phyloP scores from a whole-genome alignment of 2,888 invertebrate species.

The Drosophila melanosoma region DNA sequence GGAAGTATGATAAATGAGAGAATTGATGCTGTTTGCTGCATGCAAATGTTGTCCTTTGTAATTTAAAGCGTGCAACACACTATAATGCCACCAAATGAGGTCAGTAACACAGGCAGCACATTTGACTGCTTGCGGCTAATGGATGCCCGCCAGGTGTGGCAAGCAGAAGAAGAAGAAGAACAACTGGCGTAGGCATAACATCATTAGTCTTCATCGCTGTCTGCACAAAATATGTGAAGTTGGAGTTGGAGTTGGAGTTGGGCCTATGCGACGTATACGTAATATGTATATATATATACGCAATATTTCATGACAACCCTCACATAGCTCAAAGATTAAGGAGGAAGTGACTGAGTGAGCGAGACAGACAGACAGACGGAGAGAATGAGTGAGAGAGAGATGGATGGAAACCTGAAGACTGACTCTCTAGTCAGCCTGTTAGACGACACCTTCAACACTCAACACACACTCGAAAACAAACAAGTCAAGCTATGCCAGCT shows the following conservation, averaged over 20 bases:
- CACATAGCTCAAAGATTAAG: conserved; percentile 10
- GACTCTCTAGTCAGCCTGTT: conserved; percentile 24
- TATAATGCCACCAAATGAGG: conserved; percentile 52
- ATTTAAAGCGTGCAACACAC: conserved; percentile 52
- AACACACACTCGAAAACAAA: conserved; percentile 49
- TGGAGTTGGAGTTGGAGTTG: conserved; percentile 9
- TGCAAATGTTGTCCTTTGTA: conserved; percentile 16
- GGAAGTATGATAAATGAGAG: conserved; percentile 15
- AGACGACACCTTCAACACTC: conserved; percentile 50
- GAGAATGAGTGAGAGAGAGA: background rate
- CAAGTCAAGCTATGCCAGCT: conserved; percentile 18
- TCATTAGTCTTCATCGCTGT: conserved; percentile 78
- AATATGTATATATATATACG: conserved; percentile 63
- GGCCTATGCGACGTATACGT: conserved; percentile 64
- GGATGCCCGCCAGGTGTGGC: conserved; percentile 44
- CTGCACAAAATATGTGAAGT: conserved; percentile 27
- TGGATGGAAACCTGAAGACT: background rate
- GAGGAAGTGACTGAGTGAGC: background rate
- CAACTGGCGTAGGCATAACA: conserved; percentile 48
- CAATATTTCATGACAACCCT: conserved; percentile 51
- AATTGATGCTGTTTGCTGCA: background rate
- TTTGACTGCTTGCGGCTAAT: conserved; percentile 46
- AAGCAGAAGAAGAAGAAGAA: conserved; percentile 42
- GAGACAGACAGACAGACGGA: background rate
- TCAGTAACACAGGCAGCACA: conserved; percentile 48